Evolutionary conservation across 2,113 vertebrate species (phyloP), one percentile per base, ranked within the genome.

Genomic region (Danionella cerebrum): DNA sequence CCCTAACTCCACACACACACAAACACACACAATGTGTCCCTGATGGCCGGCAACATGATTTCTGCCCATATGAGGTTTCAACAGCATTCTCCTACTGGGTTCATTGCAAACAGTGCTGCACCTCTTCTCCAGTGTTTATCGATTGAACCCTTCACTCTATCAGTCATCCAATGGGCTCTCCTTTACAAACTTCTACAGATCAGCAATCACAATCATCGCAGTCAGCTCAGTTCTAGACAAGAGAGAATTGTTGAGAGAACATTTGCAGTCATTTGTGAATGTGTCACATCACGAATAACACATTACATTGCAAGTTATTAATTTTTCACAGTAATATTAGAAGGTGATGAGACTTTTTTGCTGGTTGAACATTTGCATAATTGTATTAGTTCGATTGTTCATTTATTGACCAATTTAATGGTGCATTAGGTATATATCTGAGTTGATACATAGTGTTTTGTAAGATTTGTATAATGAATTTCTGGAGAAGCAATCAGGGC

Each of bases 31-130:
- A 36, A 63, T 74, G 55, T 59, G 44, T 70, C 66, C 41, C 45
- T 55, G 53, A 24, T 64, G 65, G 53, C 21, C 24, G 11, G 22
- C 24, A 47, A 1, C 67, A 52, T 68, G 35, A 69, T 74, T 65
- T 48, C 76, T 59, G 44, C 53, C 33, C 22, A 44, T 25, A 57
- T 54, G 31, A 65, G 60, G 19, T 77, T 50, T 75, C 39, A 38
- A 67, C 72, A 57, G 31, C 36, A 44, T 41, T 50, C 65, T 68
- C 57, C 67, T 72, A 64, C 63, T 41, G 65, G 41, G 51, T 24
- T 58, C 47, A 31, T 19, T 50, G 10, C 35, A 68, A 64, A 64
- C 58, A 60, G 55, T 39, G 24, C 53, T 71, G 33, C 7, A n/a
- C 18, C 19, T 59, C 73, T 45, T 24, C 31, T 63, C 52, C 39